These are phyloP conservation scores for Antidorcas marsupialis DNA, from an alignment of 2,113 vertebrate genomes.

Conservation along the genomic window DNA sequence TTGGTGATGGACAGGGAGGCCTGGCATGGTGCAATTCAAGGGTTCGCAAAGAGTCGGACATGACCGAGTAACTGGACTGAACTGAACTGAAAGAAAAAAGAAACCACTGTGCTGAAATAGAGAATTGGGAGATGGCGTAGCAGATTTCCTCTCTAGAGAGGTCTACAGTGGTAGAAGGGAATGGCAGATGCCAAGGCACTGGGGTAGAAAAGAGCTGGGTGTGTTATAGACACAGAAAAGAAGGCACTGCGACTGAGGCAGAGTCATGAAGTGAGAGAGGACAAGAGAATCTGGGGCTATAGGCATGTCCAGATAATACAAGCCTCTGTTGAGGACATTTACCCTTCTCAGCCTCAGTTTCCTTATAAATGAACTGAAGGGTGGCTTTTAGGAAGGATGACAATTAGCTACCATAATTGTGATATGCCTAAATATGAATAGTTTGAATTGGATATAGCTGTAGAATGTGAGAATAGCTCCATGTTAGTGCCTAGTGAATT, in stretches of 20 bases:
- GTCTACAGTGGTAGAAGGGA: not conserved
- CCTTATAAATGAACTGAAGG: not conserved
- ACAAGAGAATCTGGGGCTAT: not conserved
- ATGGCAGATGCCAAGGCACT: not conserved
- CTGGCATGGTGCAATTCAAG: too few relatives aligned
- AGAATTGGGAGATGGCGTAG: not conserved
- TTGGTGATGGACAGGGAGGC: too few relatives aligned
- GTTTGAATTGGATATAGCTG: not conserved
- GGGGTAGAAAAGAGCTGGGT: not conserved
- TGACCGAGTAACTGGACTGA: too few relatives aligned
- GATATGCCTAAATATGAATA: not conserved
- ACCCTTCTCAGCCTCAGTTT: not conserved
- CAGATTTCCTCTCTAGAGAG: not conserved
- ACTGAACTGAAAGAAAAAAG: not conserved
- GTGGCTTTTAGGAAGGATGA: not conserved
- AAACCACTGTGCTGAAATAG: not conserved
- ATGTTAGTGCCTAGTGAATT: not conserved
- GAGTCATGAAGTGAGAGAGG: not conserved
- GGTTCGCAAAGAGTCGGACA: too few relatives aligned
- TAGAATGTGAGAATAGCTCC: not conserved
- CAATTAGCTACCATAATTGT: not conserved
- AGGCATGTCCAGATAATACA: not conserved
- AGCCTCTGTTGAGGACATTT: not conserved
- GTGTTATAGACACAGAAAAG: not conserved
- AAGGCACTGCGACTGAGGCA: not conserved